These are phyloP conservation scores for Eptatretus atami DNA, from an alignment of 2,797 vertebrate genomes.

Conservation along the genomic window DNA sequence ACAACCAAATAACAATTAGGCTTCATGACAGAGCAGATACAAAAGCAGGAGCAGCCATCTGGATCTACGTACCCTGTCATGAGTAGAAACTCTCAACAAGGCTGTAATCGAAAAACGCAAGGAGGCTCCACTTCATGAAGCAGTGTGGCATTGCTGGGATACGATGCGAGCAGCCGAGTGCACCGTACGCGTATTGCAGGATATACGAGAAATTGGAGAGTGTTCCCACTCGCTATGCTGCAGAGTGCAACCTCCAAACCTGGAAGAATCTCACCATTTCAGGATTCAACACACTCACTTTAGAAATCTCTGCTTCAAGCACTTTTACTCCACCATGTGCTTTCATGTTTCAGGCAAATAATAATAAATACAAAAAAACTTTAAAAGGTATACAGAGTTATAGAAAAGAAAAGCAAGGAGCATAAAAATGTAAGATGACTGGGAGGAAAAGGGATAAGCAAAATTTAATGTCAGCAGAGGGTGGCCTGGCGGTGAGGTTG, in stretches of 20 bases:
- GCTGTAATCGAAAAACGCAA: conserved; percentile 39
- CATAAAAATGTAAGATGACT: too few relatives aligned
- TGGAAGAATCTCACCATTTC: conserved; percentile 29
- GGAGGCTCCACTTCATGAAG: conserved; percentile 44
- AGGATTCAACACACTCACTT: too few relatives aligned
- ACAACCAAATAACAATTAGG: too few relatives aligned
- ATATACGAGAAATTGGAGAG: conserved; percentile 29
- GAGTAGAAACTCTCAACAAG: conserved; percentile 33
- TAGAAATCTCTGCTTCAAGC: too few relatives aligned
- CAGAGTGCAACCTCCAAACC: conserved; percentile 47
- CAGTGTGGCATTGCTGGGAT: conserved; percentile 25
- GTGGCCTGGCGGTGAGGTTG: not conserved
- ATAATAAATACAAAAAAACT: not conserved
- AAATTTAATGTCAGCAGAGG: too few relatives aligned
- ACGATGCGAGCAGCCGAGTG: conserved; percentile 35
- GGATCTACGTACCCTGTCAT: conserved; percentile 20
- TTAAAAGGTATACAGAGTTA: not conserved
- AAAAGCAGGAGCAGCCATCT: not conserved
- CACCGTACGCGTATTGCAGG: conserved; percentile 44
- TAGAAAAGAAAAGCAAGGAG: not conserved
- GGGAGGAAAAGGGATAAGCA: too few relatives aligned
- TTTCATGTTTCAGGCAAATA: too few relatives aligned
- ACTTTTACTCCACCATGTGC: too few relatives aligned
- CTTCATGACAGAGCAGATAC: too few relatives aligned
- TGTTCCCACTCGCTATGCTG: conserved; percentile 55